These are phyloP conservation scores for Rhinoderma darwinii DNA, from an alignment of 2,113 vertebrate genomes.

Conservation along the genomic window DNA sequence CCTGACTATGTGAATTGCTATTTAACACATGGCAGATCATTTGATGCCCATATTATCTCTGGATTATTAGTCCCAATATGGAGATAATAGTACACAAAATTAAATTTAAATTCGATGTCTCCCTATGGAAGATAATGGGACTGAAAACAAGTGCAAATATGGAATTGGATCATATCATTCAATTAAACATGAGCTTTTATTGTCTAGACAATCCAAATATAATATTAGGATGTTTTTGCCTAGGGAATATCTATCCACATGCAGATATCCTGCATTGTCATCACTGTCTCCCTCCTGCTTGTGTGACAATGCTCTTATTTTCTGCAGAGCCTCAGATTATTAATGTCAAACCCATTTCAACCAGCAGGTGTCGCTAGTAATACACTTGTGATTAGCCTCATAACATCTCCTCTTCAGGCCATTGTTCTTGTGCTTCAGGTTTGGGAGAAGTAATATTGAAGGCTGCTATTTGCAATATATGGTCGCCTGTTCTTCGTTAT, in stretches of 20 bases:
- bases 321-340: background rate
- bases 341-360: background rate
- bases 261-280: background rate
- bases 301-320: too few species aligned
- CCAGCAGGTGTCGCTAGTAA: constrained; percentile 16
- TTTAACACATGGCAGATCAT: background rate
- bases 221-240: background rate
- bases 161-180: too few species aligned
- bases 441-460: background rate
- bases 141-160: too few species aligned
- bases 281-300: background rate
- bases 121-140: too few species aligned
- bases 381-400: background rate
- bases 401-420: too few species aligned
- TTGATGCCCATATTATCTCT: background rate
- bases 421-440: background rate
- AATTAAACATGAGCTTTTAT: too few species aligned
- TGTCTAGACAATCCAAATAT: too few species aligned
- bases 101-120: too few species aligned
- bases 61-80: background rate
- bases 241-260: background rate
- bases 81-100: background rate
- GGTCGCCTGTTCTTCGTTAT: background rate
- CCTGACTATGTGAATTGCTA: background rate
- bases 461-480: background rate